Base-by-base conservation (phyloP, 1,140 invertebrate genomes). In the Aporrectodea caliginosa region DNA sequence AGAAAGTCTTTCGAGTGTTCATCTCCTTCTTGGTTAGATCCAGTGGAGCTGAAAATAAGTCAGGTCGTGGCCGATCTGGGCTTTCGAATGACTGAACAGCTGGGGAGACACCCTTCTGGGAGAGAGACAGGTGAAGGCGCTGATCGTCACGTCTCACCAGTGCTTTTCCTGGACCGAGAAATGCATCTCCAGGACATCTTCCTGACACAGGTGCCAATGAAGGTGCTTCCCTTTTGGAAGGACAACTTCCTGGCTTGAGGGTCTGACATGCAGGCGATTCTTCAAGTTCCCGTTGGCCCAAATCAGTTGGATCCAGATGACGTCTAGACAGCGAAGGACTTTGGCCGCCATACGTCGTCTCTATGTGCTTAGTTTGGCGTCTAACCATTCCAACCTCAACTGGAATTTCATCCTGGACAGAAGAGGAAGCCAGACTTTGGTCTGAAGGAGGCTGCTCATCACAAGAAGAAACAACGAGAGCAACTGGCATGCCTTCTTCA, bases 401-500 rank as follows among this genome's bases (percentile, higher is more conserved):
- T 58, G 43, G 43, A 22, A 58, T 12, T 58, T 58, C 43, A 58
- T 58, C 22, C 6, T 58, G 6, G 43, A 58, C 43, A 12, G 43
- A 58, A 58, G 22, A 6, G 6, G 43, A 22, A 22, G 43, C 22
- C 43, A 12, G 43, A 58, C 6, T 12, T 6, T 22, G 6, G 6
- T 6, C 43, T 12, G 6, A 6, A 58, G 6, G 6, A 58, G 43
- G 22, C 6, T 87, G 2, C 87, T 89, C 86, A 84, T 92, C 91
- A 86, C 93, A 94, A 82, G 92, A 92, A n/a, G 6, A 16, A 70
- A 91, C 93, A 16, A 94, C 92, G 75, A 94, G 86, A 58, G 91
- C 91, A 83, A 91, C 91, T 74, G 94, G 92, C 73, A 93, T 93
- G 76, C 93, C 85, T 86, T 94, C 93, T 79, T 93, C 92, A 30